Base-by-base conservation (phyloP, 2,888 invertebrate genomes). In the Eustalomyia histrio region DNA sequence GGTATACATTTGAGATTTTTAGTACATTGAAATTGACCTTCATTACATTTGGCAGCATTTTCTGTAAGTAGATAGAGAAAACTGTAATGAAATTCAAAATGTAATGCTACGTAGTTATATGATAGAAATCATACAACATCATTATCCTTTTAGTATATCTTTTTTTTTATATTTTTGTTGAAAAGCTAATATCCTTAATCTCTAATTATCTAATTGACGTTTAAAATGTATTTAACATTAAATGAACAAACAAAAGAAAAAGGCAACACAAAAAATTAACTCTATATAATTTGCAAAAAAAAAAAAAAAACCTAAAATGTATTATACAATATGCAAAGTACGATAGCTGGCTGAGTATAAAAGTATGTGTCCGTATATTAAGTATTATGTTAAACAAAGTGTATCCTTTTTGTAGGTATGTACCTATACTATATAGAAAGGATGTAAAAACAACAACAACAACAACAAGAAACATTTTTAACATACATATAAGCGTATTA, bases 21-120 rank as follows among this genome's bases (percentile, higher is more conserved):
- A 79, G 90, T 91, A 90, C 97, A 97, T 82, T 93, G 93, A 91
- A 97, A 97, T 91, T 95, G 94, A 17, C 93, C 93, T 83, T 92
- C 92, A 85, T 92, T 92, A 91, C 95, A 95, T 83, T 92, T 90
- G 67, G 91, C 87, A 86, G 89, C 91, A 87, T 91, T 91, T 64
- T 89, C 92, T 92, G 87, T 88, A 92, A 90, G 80, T 10, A 24
- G 18, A 24, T 67, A 79, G 65, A 72, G 53, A 69, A 63, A 68
- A 69, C n/a, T 47, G 14, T 14, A 47, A n/a, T 47, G 2, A 47
- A 18, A 10, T 24, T 55, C 14, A 18, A 55, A 53, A 55, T 16
- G 14, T 9, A 24, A 24, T 55, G 55, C 21, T 29, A 5, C 5
- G 1, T 10, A 29, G 39, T 39, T 39, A 12, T 10, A 12, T 39